Base-by-base conservation (phyloP, 1,140 invertebrate species). In the Listronotus bonariensis region DNA sequence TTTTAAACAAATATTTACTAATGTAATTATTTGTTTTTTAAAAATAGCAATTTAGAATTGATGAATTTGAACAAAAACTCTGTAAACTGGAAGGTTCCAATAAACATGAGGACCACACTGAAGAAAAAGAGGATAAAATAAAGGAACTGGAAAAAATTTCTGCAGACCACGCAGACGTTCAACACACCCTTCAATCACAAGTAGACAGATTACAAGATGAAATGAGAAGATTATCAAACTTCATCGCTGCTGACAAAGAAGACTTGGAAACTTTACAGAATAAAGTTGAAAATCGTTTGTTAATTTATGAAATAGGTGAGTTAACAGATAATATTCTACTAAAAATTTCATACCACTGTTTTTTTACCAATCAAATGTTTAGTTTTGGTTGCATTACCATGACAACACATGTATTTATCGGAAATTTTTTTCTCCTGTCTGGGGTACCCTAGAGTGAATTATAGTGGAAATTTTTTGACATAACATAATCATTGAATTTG, bases 201-300 rank as follows among this genome's bases (percentile, higher is more conserved):
- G 79, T 85, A 20, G 72, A 76, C 14, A 78, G 77, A 65, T 74
- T 86, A 7, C 83, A 86, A 65, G 82, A 86, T 32, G 81, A 80
- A 68, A 82, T 82, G 79, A 75, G 79, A 41, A 75, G 77, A 54
- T 48, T 84, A 41, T 76, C 79, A 0, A 72, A 74, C 5, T 71
- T 74, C 2, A 82, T 82, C 32, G 49, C 72, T 5, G 72, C 38
- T 14, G 80, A 81, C 45, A 75, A 77, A 17, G 71, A 78, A 7
- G 72, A 80, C 65, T 45, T 83, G 12, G 65, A 65, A 46, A 53
- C 53, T 1, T 57, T 77, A 31, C 43, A 73, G 61, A 70, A 76
- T 45, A 75, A 78, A 69, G 64, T 76, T 12, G 74, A 78, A 67
- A 77, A 65, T 68, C 77, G 70, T 74, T 72, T 71, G 70, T 72